Evolutionary conservation across 2,113 vertebrate genomes (phyloP), one percentile per base, ranked within the genome.

Genomic region (Origma solitaria): DNA sequence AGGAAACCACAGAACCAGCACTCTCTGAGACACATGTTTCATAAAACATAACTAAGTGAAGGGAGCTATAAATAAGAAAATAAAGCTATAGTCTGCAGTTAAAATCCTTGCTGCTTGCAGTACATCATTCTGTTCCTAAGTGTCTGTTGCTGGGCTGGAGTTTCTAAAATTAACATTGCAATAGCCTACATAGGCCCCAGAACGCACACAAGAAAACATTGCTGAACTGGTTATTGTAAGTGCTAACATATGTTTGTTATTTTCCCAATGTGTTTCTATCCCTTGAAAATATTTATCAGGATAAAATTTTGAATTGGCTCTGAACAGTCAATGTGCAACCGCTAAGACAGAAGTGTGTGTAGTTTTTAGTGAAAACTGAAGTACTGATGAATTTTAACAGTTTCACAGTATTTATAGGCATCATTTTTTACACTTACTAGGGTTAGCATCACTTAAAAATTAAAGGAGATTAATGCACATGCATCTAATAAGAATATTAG

Each of bases 91-190:
- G 76, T 86, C 54, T 92, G 65, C 85, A 90, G 78, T 85, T 86
- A 94, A 94, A 94, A 87, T 93, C 64, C 75, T 86, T 73, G 71
- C 65, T 76, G 58, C 79, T 90, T 82, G 50, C 89, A 95, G 85
- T 96, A 85, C 75, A 96, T 95, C 88, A 91, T 95, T 93, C 83
- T 90, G 65, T 65, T 95, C 76, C 81, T 92, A 84, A 92, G 86
- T 94, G 90, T 96, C 90, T 87, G 89, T 96, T 97, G 95, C 91
- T 88, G 91, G 86, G 94, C 77, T 96, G 37, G 93, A 35, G 76
- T 94, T 94, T 96, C 95, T 96, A 96, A 96, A 96, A 94, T 96
- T 94, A 97, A 94, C 91, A 71, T 22, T 80, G 86, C 77, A 82
- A 44, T 94, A 95, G 84, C 86, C 71, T 83, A 92, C 92, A 91